Evolutionary conservation across 2,888 invertebrate species (phyloP).

Genomic region (Oscheius sp.): DNA sequence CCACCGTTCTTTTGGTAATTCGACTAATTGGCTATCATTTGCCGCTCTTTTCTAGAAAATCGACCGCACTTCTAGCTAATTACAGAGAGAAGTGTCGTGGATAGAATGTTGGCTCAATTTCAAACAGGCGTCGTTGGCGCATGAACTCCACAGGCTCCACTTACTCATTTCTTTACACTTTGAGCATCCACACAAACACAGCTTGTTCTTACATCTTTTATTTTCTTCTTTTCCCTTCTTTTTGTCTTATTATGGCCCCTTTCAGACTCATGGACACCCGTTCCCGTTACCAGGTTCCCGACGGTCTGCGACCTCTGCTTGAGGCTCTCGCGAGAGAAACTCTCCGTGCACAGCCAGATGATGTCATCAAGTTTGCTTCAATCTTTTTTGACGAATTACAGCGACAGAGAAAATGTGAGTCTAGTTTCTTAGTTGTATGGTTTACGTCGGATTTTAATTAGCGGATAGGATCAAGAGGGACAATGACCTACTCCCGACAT

Average conservation of each 20-base stretch:
- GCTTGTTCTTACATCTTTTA: conserved; percentile 4
- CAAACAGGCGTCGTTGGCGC: conserved; percentile 17
- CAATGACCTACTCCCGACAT: too few relatives aligned
- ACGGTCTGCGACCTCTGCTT: conserved; percentile 68
- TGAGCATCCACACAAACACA: conserved; percentile 16
- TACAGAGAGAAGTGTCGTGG: conserved; percentile 9
- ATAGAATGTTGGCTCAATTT: conserved; percentile 29
- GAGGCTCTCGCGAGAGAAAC: conserved; percentile 62
- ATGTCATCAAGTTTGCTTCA: conserved; percentile 64
- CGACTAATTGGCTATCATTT: conserved; percentile 32
- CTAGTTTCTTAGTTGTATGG: too few relatives aligned
- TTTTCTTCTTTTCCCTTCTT: not conserved
- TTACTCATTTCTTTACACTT: conserved; percentile 26
- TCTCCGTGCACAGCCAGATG: conserved; percentile 63
- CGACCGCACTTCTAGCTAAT: conserved; percentile 25
- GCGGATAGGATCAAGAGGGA: too few relatives aligned
- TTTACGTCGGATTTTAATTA: too few relatives aligned
- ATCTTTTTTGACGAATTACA: conserved; percentile 68
- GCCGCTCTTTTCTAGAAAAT: conserved; percentile 26
- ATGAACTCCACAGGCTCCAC: conserved; percentile 8
- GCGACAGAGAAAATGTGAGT: conserved; percentile 61
- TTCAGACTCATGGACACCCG: conserved; percentile 30
- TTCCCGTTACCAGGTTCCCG: conserved; percentile 65
- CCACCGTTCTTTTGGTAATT: conserved; percentile 3
- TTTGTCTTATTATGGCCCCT: not conserved